Base-by-base conservation (phyloP, 2,113 vertebrate species). In the Calyptommatus sinebrachiatus region DNA sequence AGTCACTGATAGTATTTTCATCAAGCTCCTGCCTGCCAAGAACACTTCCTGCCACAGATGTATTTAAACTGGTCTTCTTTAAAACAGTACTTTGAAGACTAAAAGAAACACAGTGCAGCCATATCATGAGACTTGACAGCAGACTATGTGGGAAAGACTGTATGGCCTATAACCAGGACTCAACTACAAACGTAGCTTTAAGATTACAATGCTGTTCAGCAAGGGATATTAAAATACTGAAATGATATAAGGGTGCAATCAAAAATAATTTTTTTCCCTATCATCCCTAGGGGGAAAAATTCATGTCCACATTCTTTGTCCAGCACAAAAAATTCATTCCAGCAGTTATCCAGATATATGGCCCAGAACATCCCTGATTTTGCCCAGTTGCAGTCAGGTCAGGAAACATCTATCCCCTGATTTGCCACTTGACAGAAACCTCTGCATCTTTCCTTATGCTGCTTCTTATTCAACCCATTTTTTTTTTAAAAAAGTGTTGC, bases 71-170 rank as follows among this genome's bases (percentile, higher is more conserved):
- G 2, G 0, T 74, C 74, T 79, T 48, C 5, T 2, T 69, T 41
- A n/a, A 76, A 16, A 3, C 71, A 71, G 7, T 0, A 0, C 61
- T 68, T 72, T 77, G n/a, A 87, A 53, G 62, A 86, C 3, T 61
- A 57, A 85, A 72, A 4, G 45, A 24, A 74, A 84, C 86, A 87
- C 70, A 45, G 84, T 72, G 29, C 61, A 69, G 0, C 14, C 45
- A 1, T 4, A 10, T 0, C 2, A 66, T 50, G 80, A 79, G 82
- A 75, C 11, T 46, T 73, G 53, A 4, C 4, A 35, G 1, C 69
- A 46, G 78, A 35, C 3, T 82, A 46, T 41, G 7, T 78, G 71
- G 45, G n/a, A 57, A 12, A 28, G 28, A 28, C 28, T 2, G 8
- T 50, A 77, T 35, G 29, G 67, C 14, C 24, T n/a, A 8, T 11